A percentile compares a stretch with the other conserved stretches of the same genome.
Conservation (phyloP, 1,140 invertebrate genomes). For the Pygmarrhopalites habei region DNA sequence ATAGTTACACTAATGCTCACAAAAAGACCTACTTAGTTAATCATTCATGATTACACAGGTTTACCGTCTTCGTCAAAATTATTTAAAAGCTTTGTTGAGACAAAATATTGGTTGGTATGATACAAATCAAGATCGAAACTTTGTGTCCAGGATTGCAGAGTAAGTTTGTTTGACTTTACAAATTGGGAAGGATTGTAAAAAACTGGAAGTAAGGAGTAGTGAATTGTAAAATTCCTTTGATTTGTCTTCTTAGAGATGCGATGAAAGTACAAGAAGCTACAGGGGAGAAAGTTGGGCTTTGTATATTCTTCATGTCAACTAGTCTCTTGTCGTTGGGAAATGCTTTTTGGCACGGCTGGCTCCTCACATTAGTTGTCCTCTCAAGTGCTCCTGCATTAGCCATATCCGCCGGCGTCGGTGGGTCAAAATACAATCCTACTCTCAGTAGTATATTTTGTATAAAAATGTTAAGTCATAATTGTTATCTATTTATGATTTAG, state of each 20-base stretch:
- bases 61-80: constrained; percentile 48
- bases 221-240: background rate
- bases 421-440: background rate
- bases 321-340: constrained; percentile 47
- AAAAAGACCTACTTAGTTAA: no score
- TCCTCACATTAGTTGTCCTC: constrained; percentile 52
- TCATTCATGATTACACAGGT: no score
- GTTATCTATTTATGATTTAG: background rate
- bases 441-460: no score
- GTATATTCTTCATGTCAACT: constrained; percentile 47
- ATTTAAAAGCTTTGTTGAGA: constrained; percentile 49
- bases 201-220: no score
- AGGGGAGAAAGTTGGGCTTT: constrained; percentile 54
- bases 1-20: no score
- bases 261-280: constrained; percentile 55
- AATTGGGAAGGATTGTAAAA: no score
- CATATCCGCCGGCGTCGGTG: constrained; percentile 42
- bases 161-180: no score
- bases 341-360: constrained; percentile 51
- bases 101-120: constrained; percentile 60
- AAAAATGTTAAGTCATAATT: no score
- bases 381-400: constrained; percentile 47
- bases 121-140: constrained; percentile 50
- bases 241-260: constrained; percentile 50
- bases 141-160: constrained; percentile 54